Conservation (phyloP, 1,140 invertebrate genomes). For the Drosophila biarmipes region DNA sequence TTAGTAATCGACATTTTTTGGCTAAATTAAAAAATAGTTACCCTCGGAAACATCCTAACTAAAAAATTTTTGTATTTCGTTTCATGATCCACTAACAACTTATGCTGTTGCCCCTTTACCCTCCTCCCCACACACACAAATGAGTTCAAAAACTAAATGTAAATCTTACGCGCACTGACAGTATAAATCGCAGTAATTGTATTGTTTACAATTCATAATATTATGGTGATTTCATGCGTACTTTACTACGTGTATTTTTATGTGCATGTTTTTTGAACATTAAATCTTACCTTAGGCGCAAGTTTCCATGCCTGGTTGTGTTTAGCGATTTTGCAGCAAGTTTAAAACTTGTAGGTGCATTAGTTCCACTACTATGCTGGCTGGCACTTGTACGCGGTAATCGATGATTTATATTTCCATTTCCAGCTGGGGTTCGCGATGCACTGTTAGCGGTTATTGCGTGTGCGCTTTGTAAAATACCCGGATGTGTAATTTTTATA, state of each 20-base stretch:
- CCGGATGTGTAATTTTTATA: conserved; percentile 17
- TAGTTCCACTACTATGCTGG: conserved; percentile 76
- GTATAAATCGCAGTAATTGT: too few relatives aligned
- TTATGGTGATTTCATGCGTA: not conserved
- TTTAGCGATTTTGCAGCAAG: conserved; percentile 59
- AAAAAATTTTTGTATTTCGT: too few relatives aligned
- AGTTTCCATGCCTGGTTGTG: conserved; percentile 56
- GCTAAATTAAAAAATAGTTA: too few relatives aligned
- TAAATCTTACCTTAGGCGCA: conserved; percentile 88
- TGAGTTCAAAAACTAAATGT: too few relatives aligned
- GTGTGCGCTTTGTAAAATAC: conserved; percentile 14
- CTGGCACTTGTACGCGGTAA: conserved; percentile 71
- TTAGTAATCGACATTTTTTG: too few relatives aligned
- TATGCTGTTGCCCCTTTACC: too few relatives aligned
- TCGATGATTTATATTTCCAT: conserved; percentile 59
- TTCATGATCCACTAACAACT: too few relatives aligned
- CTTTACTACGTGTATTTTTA: too few relatives aligned
- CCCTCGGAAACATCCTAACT: too few relatives aligned
- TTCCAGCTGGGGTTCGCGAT: conserved; percentile 35
- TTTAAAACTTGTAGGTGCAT: conserved; percentile 85
- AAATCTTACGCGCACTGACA: too few relatives aligned
- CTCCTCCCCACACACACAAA: too few relatives aligned
- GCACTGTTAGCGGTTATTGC: conserved; percentile 18
- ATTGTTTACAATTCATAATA: too few relatives aligned
- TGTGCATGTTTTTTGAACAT: not conserved